phyloP scores from a whole-genome alignment of 2,888 invertebrate genomes.

The Polietes domitor region DNA sequence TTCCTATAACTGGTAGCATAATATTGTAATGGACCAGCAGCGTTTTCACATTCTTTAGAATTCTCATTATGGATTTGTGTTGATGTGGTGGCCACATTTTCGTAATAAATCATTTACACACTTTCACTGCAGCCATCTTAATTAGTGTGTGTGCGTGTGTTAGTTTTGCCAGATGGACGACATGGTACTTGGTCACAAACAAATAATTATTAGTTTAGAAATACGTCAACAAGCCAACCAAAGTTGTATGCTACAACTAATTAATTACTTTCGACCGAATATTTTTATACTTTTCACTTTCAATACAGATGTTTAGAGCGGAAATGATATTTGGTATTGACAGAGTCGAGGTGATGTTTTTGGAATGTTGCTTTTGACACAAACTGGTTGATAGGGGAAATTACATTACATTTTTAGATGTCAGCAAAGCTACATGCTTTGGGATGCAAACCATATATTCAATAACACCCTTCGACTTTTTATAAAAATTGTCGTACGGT shows the following conservation, averaged over 20 bases:
- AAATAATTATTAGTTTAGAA: slow-evolving; percentile 1
- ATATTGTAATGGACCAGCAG: too few species aligned
- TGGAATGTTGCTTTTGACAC: too few species aligned
- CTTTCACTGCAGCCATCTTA: neutral
- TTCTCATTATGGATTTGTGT: neutral
- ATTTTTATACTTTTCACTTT: slow-evolving; percentile 4
- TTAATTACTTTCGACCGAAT: neutral
- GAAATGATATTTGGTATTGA: too few species aligned
- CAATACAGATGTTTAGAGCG: neutral
- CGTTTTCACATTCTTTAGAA: neutral
- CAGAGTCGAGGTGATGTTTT: too few species aligned
- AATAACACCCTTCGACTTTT: too few species aligned
- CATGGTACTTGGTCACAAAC: neutral
- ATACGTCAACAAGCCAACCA: neutral
- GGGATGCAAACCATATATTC: too few species aligned
- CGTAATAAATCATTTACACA: neutral
- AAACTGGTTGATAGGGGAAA: too few species aligned
- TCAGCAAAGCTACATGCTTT: too few species aligned
- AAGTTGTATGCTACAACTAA: neutral
- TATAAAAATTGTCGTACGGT: too few species aligned
- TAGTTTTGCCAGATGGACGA: too few species aligned
- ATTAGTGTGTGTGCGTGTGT: neutral
- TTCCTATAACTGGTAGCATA: too few species aligned
- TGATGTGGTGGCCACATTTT: neutral
- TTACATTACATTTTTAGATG: too few species aligned